These are phyloP conservation scores for Sceliomorpha sp. DNA, from an alignment of 2,888 invertebrate genomes.

Conservation along the genomic window DNA sequence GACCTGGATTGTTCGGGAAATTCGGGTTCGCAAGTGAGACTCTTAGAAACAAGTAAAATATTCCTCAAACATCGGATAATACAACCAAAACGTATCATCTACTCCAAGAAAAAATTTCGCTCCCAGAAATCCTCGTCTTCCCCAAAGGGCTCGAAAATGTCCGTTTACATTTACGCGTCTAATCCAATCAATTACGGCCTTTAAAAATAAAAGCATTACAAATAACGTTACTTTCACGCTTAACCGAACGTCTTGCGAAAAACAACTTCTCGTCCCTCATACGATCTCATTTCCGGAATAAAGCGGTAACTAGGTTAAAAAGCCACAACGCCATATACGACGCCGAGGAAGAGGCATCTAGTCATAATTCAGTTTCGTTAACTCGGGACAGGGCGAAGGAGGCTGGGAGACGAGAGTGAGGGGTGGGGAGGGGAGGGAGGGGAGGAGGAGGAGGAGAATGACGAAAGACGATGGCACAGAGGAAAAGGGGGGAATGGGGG, in stretches of 20 bases:
- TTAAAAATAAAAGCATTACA: conserved; percentile 17
- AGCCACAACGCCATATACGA: conserved; percentile 14
- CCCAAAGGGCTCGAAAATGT: too few relatives aligned
- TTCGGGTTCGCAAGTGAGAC: too few relatives aligned
- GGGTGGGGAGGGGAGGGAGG: background rate
- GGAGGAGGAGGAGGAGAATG: conserved; percentile 1
- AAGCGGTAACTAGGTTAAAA: conserved; percentile 45
- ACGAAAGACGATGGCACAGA: conserved; percentile 18
- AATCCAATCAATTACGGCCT: conserved; percentile 26
- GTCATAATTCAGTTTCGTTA: conserved; percentile 46
- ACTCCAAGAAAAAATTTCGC: too few relatives aligned
- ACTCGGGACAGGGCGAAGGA: conserved; percentile 25
- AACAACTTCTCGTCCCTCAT: conserved; percentile 12
- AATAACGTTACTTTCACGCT: conserved; percentile 17
- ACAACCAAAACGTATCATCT: too few relatives aligned
- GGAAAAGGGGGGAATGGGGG: conserved; percentile 25
- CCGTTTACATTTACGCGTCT: too few relatives aligned
- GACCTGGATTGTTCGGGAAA: too few relatives aligned
- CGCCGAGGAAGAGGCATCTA: conserved; percentile 13
- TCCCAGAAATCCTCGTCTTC: too few relatives aligned
- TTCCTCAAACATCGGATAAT: too few relatives aligned
- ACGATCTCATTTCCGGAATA: conserved; percentile 16
- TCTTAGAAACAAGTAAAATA: too few relatives aligned
- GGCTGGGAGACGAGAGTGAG: background rate
- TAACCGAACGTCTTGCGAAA: conserved; percentile 13